Evolutionary conservation across 1,140 invertebrate species (phyloP).

Genomic region (Paracyclopina nana): DNA sequence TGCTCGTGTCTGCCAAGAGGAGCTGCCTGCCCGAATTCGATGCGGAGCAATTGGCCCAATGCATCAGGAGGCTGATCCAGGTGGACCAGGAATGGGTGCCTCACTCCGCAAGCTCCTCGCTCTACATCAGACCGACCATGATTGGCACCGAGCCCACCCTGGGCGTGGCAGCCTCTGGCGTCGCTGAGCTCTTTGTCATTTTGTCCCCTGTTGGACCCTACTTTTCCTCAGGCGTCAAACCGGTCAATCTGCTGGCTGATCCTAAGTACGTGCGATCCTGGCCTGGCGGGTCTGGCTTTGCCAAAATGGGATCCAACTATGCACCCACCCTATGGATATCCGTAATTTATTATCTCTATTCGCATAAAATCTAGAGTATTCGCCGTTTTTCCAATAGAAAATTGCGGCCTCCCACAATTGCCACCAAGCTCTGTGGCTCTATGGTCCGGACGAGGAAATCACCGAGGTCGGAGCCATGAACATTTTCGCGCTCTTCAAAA

Average conservation of each 20-base stretch:
- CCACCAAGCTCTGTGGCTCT: slow-evolving; percentile 94
- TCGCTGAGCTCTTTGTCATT: slow-evolving; percentile 72
- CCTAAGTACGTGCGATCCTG: slow-evolving; percentile 65
- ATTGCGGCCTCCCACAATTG: slow-evolving; percentile 54
- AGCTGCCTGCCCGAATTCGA: slow-evolving; percentile 79
- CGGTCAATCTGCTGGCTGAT: slow-evolving; percentile 57
- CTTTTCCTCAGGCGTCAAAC: slow-evolving; percentile 50
- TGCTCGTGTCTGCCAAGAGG: slow-evolving; percentile 62
- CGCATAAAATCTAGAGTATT: not conserved
- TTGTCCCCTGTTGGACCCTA: slow-evolving; percentile 82
- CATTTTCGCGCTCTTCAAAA: slow-evolving; percentile 70
- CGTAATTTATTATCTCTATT: slow-evolving; percentile 21
- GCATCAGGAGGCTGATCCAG: slow-evolving; percentile 60
- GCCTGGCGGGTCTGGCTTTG: slow-evolving; percentile 82
- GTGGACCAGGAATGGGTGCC: slow-evolving; percentile 97
- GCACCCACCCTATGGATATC: slow-evolving; percentile 64
- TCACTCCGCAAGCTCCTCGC: slow-evolving; percentile 57
- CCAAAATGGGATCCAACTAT: slow-evolving; percentile 88
- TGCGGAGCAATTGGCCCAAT: slow-evolving; percentile 61
- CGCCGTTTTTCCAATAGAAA: slow-evolving; percentile 29
- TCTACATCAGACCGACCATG: slow-evolving; percentile 88
- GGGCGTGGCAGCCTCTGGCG: slow-evolving; percentile 60
- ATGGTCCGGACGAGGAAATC: slow-evolving; percentile 73
- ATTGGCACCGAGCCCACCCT: slow-evolving; percentile 91
- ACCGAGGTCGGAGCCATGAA: slow-evolving; percentile 99